These are phyloP conservation scores for Aepyceros melampus DNA, from an alignment of 2,113 vertebrate species.

Conservation along the genomic window DNA sequence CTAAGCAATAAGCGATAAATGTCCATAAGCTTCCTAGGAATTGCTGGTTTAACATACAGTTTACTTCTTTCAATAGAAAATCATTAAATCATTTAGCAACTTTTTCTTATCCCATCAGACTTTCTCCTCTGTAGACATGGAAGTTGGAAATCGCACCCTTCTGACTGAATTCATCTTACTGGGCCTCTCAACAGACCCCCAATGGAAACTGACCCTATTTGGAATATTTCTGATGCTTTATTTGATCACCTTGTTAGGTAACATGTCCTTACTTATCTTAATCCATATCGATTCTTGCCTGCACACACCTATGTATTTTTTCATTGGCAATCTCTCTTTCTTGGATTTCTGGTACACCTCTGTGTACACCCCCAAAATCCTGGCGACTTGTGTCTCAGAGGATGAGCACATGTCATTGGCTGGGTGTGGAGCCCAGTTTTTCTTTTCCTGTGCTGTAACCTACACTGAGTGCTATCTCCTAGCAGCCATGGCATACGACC, in stretches of 20 bases:
- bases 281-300: conserved; percentile 19
- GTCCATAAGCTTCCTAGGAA: background rate
- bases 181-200: conserved; percentile 33
- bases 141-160: conserved; percentile 37
- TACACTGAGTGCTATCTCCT: conserved; percentile 59
- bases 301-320: conserved; percentile 67
- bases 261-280: conserved; percentile 44
- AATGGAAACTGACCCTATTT: conserved; percentile 43
- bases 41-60: background rate
- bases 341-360: conserved; percentile 71
- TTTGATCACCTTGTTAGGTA: conserved; percentile 50
- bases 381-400: conserved; percentile 51
- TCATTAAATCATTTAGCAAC: background rate
- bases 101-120: background rate
- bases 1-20: background rate
- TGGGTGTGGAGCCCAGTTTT: conserved; percentile 60
- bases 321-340: conserved; percentile 60
- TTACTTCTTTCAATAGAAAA: background rate
- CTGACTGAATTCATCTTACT: conserved; percentile 55
- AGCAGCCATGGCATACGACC: conserved; percentile 50
- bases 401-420: conserved; percentile 54
- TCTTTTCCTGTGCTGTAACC: conserved; percentile 49
- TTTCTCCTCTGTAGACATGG: background rate
- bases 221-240: conserved; percentile 51
- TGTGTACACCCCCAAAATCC: conserved; percentile 55